These are phyloP conservation scores for Epinotia ramella DNA, from an alignment of 2,888 invertebrate species.

Conservation along the genomic window DNA sequence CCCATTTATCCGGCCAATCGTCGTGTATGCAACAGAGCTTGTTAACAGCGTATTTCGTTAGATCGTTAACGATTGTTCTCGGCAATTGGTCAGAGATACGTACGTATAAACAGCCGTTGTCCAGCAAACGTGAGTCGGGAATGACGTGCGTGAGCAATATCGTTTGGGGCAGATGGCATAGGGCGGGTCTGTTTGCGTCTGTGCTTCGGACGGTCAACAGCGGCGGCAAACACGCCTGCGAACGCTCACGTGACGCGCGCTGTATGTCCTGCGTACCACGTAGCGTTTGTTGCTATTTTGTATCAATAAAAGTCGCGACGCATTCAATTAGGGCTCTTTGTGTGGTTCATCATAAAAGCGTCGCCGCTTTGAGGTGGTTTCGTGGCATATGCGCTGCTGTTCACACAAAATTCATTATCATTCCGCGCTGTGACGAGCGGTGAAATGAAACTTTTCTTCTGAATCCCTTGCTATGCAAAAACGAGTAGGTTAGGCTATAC, in stretches of 20 bases:
- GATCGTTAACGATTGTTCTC: slow-evolving; percentile 48
- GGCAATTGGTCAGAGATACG: slow-evolving; percentile 57
- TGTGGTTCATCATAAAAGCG: slow-evolving; percentile 41
- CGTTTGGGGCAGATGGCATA: slow-evolving; percentile 66
- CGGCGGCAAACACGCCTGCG: slow-evolving; percentile 70
- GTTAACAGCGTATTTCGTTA: slow-evolving; percentile 46
- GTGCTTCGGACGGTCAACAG: slow-evolving; percentile 69
- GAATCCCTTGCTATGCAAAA: slow-evolving; percentile 8
- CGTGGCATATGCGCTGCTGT: slow-evolving; percentile 19
- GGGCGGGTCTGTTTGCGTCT: slow-evolving; percentile 66
- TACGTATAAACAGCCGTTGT: slow-evolving; percentile 61
- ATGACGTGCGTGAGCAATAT: slow-evolving; percentile 73
- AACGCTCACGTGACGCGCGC: slow-evolving; percentile 63
- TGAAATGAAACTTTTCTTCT: slow-evolving; percentile 34
- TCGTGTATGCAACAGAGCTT: slow-evolving; percentile 40
- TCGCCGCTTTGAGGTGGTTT: slow-evolving; percentile 53
- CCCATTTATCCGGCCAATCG: slow-evolving; percentile 28
- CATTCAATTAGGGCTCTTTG: slow-evolving; percentile 51
- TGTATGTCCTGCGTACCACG: slow-evolving; percentile 33
- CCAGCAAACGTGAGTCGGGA: slow-evolving; percentile 63
- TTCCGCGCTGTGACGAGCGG: slow-evolving; percentile 21
- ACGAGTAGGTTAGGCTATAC: not conserved
- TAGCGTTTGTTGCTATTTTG: slow-evolving; percentile 61
- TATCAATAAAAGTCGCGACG: slow-evolving; percentile 52
- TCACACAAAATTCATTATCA: slow-evolving; percentile 40